Base-by-base conservation (phyloP, 1,140 invertebrate genomes). In the Euwallacea similis region DNA sequence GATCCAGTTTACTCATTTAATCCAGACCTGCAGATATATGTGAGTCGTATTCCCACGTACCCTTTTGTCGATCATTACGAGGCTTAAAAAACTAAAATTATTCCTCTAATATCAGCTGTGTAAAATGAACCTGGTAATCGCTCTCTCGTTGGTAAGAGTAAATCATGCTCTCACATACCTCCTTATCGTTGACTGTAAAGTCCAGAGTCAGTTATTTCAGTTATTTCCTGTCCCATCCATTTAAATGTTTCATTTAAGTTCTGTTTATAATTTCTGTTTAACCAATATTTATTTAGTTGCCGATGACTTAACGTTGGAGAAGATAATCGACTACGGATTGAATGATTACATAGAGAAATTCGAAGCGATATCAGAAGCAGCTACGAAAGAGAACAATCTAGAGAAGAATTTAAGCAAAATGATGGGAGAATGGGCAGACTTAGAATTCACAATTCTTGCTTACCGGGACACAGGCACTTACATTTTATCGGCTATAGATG, bases 361-460 rank as follows among this genome's bases (percentile, higher is more conserved):
- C 81, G 95, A 98, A 82, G 82, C 83, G 4, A 97, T 98, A 77
- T 96, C 95, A 42, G 96, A 98, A 81, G 91, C 95, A 7, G 96
- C 96, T 0, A 96, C 93, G 15, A 98, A 98, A 81, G 96, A 98
- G 81, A 96, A 93, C 79, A 95, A 92, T 78, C 85, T 98, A 33
- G 96, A 98, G 82, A 95, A 91, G 79, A 90, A 91, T 42, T 84
- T 98, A 75, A 84, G 89, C 50, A 96, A 92, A 82, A 99, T 99
- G 96, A 91, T 92, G 79, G 86, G 85, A 50, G 96, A 98, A 85
- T 99, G 97, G 97, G 87, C 88, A 41, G 91, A 92, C 73, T 88
- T 97, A 75, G 87, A 90, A 81, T 97, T 98, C 80, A 86, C 85
- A 7, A 88, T 95, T 64, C 85, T 90, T 53, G 83, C 88, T 33